Conservation (phyloP, 2,888 invertebrate genomes). For the Pterobdella sp. region DNA sequence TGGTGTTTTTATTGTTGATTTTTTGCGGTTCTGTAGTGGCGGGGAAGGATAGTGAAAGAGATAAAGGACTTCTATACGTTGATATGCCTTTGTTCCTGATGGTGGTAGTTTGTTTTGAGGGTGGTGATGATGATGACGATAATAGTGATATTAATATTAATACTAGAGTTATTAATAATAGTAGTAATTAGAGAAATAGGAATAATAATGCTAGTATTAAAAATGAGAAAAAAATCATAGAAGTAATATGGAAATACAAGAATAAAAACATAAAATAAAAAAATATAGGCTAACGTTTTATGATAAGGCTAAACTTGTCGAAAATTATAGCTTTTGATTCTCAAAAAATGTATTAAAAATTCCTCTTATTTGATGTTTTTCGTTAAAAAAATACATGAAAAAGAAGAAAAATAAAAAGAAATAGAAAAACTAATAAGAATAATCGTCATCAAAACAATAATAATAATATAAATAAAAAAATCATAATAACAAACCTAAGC, state of each 20-base stretch:
- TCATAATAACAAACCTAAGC: not conserved
- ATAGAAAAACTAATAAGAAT: too few relatives aligned
- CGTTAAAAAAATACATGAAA: too few relatives aligned
- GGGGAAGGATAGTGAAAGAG: constrained; percentile 6
- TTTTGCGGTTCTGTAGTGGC: constrained; percentile 3
- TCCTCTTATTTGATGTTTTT: too few relatives aligned
- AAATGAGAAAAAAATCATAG: not conserved
- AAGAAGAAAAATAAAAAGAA: too few relatives aligned
- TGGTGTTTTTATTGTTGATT: not conserved
- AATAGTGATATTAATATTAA: not conserved
- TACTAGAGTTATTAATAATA: not conserved
- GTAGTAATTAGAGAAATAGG: not conserved
- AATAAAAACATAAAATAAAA: too few relatives aligned
- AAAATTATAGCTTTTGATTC: too few relatives aligned
- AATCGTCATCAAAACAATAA: not conserved
- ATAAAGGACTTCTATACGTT: not conserved
- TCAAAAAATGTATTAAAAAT: too few relatives aligned
- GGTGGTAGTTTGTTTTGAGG: too few relatives aligned
- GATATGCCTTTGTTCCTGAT: constrained; percentile 9
- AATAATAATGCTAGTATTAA: not conserved
- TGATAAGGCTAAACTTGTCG: too few relatives aligned
- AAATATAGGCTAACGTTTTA: too few relatives aligned
- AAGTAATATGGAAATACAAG: too few relatives aligned
- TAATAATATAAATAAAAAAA: not conserved
- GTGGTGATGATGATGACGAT: not conserved